These are phyloP conservation scores for Phymatocera aterrima DNA, from an alignment of 2,888 invertebrate genomes.

Conservation along the genomic window DNA sequence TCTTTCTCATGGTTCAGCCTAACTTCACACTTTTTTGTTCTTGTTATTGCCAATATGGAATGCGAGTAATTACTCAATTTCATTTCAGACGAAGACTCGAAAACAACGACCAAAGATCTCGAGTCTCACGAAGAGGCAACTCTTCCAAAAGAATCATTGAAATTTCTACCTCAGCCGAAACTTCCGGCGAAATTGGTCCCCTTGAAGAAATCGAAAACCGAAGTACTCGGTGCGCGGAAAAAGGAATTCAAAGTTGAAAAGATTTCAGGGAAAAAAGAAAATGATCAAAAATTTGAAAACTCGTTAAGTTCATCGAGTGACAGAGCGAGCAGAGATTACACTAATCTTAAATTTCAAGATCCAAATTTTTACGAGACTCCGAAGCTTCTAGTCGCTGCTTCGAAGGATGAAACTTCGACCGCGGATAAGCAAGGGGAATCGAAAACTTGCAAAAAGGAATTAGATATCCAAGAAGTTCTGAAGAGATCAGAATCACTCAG, in stretches of 20 bases:
- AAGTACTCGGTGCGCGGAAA: constrained; percentile 52
- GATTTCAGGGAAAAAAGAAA: constrained; percentile 35
- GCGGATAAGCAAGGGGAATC: constrained; percentile 45
- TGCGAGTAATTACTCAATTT: background rate
- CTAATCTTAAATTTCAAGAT: constrained; percentile 69
- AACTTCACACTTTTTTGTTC: background rate
- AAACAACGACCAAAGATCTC: constrained; percentile 72
- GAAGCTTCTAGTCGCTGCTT: constrained; percentile 60
- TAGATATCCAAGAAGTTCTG: constrained; percentile 76
- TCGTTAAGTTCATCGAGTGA: constrained; percentile 60
- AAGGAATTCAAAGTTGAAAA: constrained; percentile 54
- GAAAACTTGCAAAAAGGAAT: constrained; percentile 73
- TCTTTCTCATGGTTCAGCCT: background rate
- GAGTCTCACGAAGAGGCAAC: constrained; percentile 67
- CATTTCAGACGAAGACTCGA: constrained; percentile 74
- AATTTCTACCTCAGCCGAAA: constrained; percentile 59
- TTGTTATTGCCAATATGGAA: background rate
- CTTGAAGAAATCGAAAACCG: constrained; percentile 59
- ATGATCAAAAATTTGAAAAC: constrained; percentile 22
- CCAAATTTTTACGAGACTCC: constrained; percentile 71
- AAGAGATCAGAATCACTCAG: constrained; percentile 75
- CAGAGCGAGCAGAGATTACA: constrained; percentile 68
- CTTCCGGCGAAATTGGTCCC: constrained; percentile 69
- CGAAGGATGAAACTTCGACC: constrained; percentile 32
- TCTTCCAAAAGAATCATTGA: constrained; percentile 62